Percentiles rank a stretch among this genome's conserved stretches.
phyloP scores from a whole-genome alignment of 2,888 invertebrate genomes.

The Drosophila anceps region DNA sequence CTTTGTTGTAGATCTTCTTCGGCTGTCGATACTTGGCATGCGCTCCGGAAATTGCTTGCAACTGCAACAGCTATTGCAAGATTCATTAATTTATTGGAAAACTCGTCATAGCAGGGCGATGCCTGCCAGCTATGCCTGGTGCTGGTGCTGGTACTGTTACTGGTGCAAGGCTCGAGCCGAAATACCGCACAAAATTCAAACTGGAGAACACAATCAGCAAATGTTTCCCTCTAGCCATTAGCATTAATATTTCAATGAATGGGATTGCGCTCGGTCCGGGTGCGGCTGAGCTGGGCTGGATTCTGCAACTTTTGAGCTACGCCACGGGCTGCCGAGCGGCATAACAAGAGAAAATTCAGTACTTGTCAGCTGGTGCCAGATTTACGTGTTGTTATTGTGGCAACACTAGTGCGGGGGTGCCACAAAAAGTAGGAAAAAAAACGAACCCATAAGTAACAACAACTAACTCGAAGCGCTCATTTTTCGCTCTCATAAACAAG shows the following conservation, averaged over 20 bases:
- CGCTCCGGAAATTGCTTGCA: constrained; percentile 42
- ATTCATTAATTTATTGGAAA: constrained; percentile 70
- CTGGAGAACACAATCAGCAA: constrained; percentile 65
- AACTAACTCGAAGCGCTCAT: constrained; percentile 35
- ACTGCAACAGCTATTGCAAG: constrained; percentile 53
- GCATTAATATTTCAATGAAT: constrained; percentile 76
- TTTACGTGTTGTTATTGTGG: constrained; percentile 71
- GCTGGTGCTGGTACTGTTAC: neutral
- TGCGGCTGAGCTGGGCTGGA: constrained; percentile 2
- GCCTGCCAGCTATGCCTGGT: neutral
- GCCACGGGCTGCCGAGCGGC: constrained; percentile 40
- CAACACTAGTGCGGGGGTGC: constrained; percentile 10
- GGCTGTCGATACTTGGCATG: constrained; percentile 33
- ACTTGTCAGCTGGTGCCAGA: constrained; percentile 79
- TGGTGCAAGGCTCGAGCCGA: neutral
- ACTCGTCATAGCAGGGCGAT: constrained; percentile 34
- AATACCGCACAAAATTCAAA: constrained; percentile 22
- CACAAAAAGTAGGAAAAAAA: neutral
- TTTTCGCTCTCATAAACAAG: constrained; percentile 70
- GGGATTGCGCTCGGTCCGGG: constrained; percentile 19
- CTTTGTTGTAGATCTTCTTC: constrained; percentile 12
- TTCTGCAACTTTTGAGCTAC: constrained; percentile 56
- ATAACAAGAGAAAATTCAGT: constrained; percentile 62
- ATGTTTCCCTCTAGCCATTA: constrained; percentile 67
- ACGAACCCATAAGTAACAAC: constrained; percentile 1